These are phyloP conservation scores for Karalla daura DNA, from an alignment of 2,797 vertebrate species.

Conservation along the genomic window DNA sequence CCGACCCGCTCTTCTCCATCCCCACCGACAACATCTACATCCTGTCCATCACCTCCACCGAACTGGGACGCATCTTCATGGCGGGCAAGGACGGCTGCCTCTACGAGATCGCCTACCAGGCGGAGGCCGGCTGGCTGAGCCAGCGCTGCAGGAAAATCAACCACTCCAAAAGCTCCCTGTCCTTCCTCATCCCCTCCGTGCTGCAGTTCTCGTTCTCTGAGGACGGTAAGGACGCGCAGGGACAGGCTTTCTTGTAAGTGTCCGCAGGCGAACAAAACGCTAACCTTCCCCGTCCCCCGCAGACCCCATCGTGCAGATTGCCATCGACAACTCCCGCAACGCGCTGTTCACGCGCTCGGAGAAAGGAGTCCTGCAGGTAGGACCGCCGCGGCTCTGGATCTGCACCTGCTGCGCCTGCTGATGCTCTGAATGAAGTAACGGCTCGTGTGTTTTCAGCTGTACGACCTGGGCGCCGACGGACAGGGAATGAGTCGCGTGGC, in stretches of 20 bases:
- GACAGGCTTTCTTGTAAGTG: too few relatives aligned
- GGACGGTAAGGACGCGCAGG: slow-evolving; percentile 93
- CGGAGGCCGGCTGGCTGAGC: slow-evolving; percentile 97
- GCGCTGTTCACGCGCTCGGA: slow-evolving; percentile 94
- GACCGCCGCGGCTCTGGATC: not conserved
- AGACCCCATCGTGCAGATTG: slow-evolving; percentile 98
- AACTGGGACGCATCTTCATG: slow-evolving; percentile 94
- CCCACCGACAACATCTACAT: slow-evolving; percentile 98
- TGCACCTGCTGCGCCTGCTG: not conserved
- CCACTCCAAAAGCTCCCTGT: slow-evolving; percentile 94
- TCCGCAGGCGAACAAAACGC: not conserved
- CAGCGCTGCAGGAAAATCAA: slow-evolving; percentile 98
- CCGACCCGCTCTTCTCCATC: slow-evolving; percentile 95
- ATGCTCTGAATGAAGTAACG: not conserved
- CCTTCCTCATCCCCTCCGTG: slow-evolving; percentile 94
- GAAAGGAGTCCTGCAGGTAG: slow-evolving; percentile 95
- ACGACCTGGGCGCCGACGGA: slow-evolving; percentile 93
- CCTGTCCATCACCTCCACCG: slow-evolving; percentile 91
- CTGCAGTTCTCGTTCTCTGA: slow-evolving; percentile 98
- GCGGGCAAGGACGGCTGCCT: slow-evolving; percentile 97
- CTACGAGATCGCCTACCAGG: slow-evolving; percentile 98
- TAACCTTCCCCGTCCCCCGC: slow-evolving; percentile 4
- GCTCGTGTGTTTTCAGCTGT: slow-evolving; percentile 84
- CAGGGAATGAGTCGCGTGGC: slow-evolving; percentile 94
- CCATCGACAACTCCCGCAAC: slow-evolving; percentile 94